phyloP scores from a whole-genome alignment of 2,113 vertebrate genomes.

The Cyprinodon tularosa region DNA sequence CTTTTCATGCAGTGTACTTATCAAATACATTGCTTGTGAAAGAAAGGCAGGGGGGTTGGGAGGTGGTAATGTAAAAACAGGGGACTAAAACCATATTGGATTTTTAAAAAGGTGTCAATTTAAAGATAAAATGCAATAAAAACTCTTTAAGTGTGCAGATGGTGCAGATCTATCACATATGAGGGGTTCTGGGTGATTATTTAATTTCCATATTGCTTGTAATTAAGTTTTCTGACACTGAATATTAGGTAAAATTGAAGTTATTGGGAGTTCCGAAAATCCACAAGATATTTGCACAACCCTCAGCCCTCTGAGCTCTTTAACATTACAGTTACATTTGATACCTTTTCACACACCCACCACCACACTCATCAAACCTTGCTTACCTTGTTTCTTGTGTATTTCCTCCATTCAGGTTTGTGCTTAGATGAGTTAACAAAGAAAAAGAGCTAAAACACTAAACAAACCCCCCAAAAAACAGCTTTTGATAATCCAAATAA shows the following conservation, averaged over 20 bases:
- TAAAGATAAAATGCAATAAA: conserved; percentile 39
- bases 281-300: conserved; percentile 52
- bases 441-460: not conserved
- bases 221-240: conserved; percentile 42
- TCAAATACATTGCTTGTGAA: conserved; percentile 39
- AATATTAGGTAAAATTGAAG: conserved; percentile 49
- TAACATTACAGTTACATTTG: conserved; percentile 47
- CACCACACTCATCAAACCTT: not conserved
- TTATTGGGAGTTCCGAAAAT: conserved; percentile 52
- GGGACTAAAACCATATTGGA: conserved; percentile 9
- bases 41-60: conserved; percentile 11
- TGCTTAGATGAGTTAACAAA: not conserved
- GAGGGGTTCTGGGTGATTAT: conserved; percentile 31
- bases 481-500: not conserved
- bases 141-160: conserved; percentile 27
- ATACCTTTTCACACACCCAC: conserved; percentile 31
- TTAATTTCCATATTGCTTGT: conserved; percentile 43
- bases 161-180: conserved; percentile 26
- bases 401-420: conserved; percentile 13
- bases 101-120: conserved; percentile 49
- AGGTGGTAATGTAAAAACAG: conserved; percentile 36
- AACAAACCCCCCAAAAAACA: not conserved
- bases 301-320: conserved; percentile 38
- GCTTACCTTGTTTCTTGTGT: conserved; percentile 17
- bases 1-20: too few relatives aligned